These are phyloP conservation scores for Acanthopleura granulata DNA, from an alignment of 2,888 invertebrate species.

Conservation along the genomic window DNA sequence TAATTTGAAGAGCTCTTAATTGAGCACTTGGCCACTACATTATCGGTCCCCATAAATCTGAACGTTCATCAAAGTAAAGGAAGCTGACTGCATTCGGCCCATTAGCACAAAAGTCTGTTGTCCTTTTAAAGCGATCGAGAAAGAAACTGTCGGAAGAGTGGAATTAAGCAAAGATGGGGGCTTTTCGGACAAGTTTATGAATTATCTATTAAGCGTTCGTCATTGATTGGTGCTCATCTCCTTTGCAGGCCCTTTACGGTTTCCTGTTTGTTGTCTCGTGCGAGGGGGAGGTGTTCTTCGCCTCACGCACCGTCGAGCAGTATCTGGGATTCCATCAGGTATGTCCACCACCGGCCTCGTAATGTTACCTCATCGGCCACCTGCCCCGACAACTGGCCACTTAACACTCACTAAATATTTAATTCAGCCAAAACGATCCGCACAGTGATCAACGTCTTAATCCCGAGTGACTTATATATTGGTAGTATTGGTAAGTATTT, in stretches of 20 bases:
- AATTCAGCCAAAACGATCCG: no score
- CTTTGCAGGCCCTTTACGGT: conserved; percentile 89
- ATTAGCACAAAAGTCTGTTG: conserved; percentile 19
- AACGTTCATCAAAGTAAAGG: conserved; percentile 17
- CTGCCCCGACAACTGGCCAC: no score
- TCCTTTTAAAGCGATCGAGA: conserved; percentile 20
- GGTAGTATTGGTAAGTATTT: no score
- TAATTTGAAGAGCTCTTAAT: conserved; percentile 20
- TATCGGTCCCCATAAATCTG: conserved; percentile 17
- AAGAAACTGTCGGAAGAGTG: conserved; percentile 18
- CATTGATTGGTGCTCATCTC: conserved; percentile 21
- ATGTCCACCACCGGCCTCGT: conserved; percentile 59
- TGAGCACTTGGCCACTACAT: conserved; percentile 19
- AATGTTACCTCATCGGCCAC: no score
- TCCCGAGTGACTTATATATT: no score
- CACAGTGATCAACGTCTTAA: no score
- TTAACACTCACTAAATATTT: no score
- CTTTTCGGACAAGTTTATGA: conserved; percentile 14
- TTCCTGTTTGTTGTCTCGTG: conserved; percentile 99
- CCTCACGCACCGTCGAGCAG: conserved; percentile 99
- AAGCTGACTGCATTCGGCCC: conserved; percentile 17
- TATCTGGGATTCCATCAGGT: conserved; percentile 99
- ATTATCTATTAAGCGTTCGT: conserved; percentile 17
- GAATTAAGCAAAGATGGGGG: conserved; percentile 16
- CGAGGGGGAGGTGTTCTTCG: conserved; percentile 99